Evolutionary conservation across 2,113 vertebrate genomes (phyloP).

Genomic region (Stegastes partitus): DNA sequence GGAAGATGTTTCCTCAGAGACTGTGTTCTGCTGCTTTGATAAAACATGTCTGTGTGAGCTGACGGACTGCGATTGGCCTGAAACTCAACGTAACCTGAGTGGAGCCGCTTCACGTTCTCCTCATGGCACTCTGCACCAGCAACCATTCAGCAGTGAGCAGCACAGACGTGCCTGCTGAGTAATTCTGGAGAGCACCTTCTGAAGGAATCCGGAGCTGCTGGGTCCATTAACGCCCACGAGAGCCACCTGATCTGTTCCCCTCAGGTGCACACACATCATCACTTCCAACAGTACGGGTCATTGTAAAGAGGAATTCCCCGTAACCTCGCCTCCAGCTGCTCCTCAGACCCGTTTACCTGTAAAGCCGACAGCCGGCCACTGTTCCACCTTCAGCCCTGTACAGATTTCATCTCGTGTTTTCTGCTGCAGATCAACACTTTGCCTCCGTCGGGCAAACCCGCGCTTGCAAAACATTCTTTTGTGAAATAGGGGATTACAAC

Average conservation of each 20-base stretch:
- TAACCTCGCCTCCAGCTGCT: conserved; percentile 45
- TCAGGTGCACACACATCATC: conserved; percentile 15
- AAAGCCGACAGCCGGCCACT: not conserved
- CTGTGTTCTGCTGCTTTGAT: no score
- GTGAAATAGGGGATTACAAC: not conserved
- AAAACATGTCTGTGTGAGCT: no score
- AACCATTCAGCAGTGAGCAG: no score
- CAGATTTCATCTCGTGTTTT: no score
- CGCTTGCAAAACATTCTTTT: conserved; percentile 17
- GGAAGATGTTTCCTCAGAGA: no score
- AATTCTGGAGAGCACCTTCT: conserved; percentile 16
- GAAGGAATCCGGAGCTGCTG: conserved; percentile 16
- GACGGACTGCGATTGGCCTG: no score
- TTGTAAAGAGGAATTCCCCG: conserved; percentile 69
- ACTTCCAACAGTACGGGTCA: conserved; percentile 60
- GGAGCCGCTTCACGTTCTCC: no score
- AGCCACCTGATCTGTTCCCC: conserved; percentile 35
- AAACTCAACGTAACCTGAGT: no score
- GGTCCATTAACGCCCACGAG: not conserved
- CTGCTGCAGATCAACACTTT: not conserved
- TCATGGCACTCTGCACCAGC: no score
- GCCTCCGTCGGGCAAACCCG: conserved; percentile 11
- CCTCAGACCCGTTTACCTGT: not conserved
- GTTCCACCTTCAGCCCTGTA: not conserved
- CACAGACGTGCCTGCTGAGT: no score